A percentile compares a stretch with the other conserved stretches of the same genome.
Conservation (phyloP, 2,113 vertebrate genomes). For the Crotalus helleri region DNA sequence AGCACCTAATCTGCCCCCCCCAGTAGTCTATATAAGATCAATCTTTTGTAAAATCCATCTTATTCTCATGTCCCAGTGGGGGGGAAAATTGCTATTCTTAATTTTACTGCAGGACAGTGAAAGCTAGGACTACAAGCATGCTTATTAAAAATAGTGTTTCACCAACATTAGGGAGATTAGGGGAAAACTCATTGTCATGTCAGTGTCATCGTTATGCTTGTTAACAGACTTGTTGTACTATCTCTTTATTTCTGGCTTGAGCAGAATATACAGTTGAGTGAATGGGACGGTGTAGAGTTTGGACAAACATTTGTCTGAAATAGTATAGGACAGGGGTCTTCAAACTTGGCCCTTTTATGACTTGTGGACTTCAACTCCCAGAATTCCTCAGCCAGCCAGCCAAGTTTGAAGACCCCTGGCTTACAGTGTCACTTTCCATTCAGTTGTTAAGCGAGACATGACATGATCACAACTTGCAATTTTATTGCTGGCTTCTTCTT, state of each 20-base stretch:
- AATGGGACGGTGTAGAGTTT: too few species aligned
- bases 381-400: too few species aligned
- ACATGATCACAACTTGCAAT: neutral
- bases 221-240: neutral
- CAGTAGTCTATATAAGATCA: neutral
- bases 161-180: neutral
- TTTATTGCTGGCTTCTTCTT: neutral
- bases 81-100: rapidly evolving
- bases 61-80: neutral
- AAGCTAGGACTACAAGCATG: neutral
- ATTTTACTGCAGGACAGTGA: neutral
- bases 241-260: neutral
- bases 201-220: neutral
- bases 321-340: neutral
- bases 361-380: too few species aligned
- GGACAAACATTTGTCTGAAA: neutral
- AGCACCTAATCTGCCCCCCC: neutral
- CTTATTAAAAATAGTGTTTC: neutral
- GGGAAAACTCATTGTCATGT: neutral
- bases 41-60: neutral
- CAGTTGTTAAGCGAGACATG: neutral
- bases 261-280: neutral
- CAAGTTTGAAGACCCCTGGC: neutral
- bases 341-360: too few species aligned
- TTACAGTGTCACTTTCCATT: neutral